Base-by-base conservation (phyloP, 2,797 vertebrate species). In the Acropternis orthonyx region DNA sequence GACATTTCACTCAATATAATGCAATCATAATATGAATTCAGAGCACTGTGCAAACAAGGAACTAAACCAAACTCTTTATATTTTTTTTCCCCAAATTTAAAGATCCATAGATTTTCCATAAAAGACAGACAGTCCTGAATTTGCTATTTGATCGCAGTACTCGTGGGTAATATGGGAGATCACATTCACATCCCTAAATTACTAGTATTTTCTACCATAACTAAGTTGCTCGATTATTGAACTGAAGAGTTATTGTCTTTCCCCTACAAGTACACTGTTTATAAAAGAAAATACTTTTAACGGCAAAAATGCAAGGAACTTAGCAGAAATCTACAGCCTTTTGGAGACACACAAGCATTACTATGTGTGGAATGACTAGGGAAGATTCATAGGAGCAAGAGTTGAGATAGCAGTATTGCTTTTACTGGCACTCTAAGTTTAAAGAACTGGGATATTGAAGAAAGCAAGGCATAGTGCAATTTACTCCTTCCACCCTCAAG, bases 41-140 rank as follows among this genome's bases (percentile, higher is more conserved):
- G 32, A 83, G 26, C 14, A 86, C 13, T 65, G 7, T 61, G 32
- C 28, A 77, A 16, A 78, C 28, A 51, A 91, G 17, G 11, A 63
- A 77, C 1, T 6, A 77, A 69, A 1, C 1, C 6, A 17, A 55
- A 34, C 5, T 21, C 54, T 10, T 27, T 14, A 4, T 8, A 1
- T 22, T 67, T 59, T 56, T 58, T 63, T 44, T 9, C 6, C 4
- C 16, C 5, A 62, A 44, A 68, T 18, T 9, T 51, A 67, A 63
- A 51, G 18, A 67, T 49, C 7, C 41, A 9, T 6, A 41, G 32
- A 19, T 72, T 65, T 83, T 63, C 37, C 8, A 15, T 22, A 56
- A 61, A 63, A 61, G 23, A 41, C 6, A 85, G 19, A 55, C 3
- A 67, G 43, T 30, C 73, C 3, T 67, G 34, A 69, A 67, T 67